Evolutionary conservation across 1,140 invertebrate genomes (phyloP).

Genomic region (Metopolophium dirhodum): DNA sequence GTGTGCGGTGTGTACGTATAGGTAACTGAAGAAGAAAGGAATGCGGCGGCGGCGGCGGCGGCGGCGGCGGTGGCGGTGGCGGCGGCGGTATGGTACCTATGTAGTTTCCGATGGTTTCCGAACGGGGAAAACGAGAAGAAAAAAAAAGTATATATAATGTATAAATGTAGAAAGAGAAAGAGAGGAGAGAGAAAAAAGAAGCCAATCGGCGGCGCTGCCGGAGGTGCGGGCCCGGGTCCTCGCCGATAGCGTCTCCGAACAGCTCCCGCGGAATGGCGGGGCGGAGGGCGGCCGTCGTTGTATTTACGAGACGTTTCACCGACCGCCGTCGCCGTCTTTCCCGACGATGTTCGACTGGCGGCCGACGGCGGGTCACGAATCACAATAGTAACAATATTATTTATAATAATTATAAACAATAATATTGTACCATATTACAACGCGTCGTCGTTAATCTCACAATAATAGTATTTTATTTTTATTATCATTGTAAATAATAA

Average conservation of each 20-base stretch:
- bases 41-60: conserved; percentile 30
- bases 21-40: conserved; percentile 51
- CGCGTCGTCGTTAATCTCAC: too few relatives aligned
- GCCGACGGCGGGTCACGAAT: not conserved
- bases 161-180: conserved; percentile 34
- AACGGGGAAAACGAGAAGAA: conserved; percentile 26
- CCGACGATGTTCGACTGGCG: not conserved
- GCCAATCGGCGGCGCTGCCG: not conserved
- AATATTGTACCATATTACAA: too few relatives aligned
- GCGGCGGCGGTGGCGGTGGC: not conserved
- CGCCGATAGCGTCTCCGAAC: not conserved
- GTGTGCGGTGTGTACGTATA: conserved; percentile 36
- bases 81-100: conserved; percentile 24
- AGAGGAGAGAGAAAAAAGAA: conserved; percentile 21
- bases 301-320: not conserved
- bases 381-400: too few relatives aligned
- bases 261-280: not conserved
- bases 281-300: not conserved
- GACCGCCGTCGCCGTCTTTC: not conserved
- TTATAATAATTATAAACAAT: too few relatives aligned
- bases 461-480: too few relatives aligned
- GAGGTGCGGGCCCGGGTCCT: not conserved
- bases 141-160: not conserved
- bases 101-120: conserved; percentile 51
- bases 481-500: too few relatives aligned